Conservation (phyloP, 2,113 vertebrate species). For the Microtus montanus region DNA sequence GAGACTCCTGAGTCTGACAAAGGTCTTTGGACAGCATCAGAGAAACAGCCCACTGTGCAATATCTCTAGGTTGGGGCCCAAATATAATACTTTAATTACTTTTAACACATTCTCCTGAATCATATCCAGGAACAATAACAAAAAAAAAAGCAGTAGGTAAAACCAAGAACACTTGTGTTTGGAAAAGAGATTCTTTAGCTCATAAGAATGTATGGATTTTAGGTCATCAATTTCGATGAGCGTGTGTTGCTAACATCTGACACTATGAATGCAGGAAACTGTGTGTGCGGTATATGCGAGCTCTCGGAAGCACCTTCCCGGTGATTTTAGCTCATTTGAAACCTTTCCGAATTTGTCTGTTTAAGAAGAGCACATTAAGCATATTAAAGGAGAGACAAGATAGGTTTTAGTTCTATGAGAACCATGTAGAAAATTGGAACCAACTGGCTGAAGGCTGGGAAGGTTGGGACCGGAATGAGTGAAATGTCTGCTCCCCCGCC, state of each 20-base stretch:
- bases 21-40: background rate
- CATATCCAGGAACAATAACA: background rate
- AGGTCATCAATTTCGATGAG: constrained; percentile 3
- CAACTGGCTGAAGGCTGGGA: background rate
- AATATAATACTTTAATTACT: background rate
- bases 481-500: background rate
- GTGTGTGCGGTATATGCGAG: background rate
- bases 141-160: background rate
- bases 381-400: background rate
- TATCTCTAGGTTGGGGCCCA: background rate
- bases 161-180: constrained; percentile 15
- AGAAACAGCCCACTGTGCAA: background rate
- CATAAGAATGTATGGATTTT: background rate
- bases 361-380: background rate
- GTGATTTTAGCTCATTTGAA: background rate
- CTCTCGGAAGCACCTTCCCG: background rate
- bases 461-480: background rate
- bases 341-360: background rate
- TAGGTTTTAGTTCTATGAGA: background rate
- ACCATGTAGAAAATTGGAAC: background rate
- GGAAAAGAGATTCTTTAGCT: background rate
- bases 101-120: background rate
- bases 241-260: background rate
- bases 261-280: background rate
- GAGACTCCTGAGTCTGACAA: background rate